phyloP scores from a whole-genome alignment of 2,888 invertebrate genomes.

The Pseudococcus jackbeardsleyi region DNA sequence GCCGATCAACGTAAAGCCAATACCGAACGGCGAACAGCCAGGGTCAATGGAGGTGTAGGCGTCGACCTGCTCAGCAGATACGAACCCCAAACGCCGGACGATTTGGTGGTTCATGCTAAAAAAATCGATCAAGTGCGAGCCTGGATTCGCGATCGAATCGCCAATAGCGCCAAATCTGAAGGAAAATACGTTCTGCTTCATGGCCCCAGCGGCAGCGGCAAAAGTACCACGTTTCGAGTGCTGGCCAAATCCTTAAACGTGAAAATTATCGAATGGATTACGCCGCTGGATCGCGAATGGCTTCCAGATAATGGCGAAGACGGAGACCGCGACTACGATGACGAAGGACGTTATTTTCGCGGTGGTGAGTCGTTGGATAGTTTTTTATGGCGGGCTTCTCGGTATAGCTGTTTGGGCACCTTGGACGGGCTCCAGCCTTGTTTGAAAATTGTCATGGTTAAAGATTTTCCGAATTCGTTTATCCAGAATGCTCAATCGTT shows the following conservation, averaged over 20 bases:
- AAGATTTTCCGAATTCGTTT: slow-evolving; percentile 67
- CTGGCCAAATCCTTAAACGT: slow-evolving; percentile 77
- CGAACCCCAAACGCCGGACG: slow-evolving; percentile 74
- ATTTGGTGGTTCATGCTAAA: slow-evolving; percentile 81
- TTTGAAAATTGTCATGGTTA: slow-evolving; percentile 66
- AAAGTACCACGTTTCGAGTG: slow-evolving; percentile 80
- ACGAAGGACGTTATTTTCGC: slow-evolving; percentile 19
- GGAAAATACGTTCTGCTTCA: slow-evolving; percentile 75
- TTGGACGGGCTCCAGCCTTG: neutral
- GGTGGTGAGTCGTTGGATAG: slow-evolving; percentile 74
- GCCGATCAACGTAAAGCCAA: neutral
- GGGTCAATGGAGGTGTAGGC: neutral
- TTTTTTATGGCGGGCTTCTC: slow-evolving; percentile 83
- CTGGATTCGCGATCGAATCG: slow-evolving; percentile 75
- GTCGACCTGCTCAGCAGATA: slow-evolving; percentile 75
- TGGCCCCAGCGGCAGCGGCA: slow-evolving; percentile 89
- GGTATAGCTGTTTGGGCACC: slow-evolving; percentile 72
- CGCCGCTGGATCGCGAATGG: slow-evolving; percentile 80
- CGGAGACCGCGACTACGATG: slow-evolving; percentile 12
- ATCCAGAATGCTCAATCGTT: slow-evolving; percentile 65
- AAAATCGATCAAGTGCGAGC: slow-evolving; percentile 81
- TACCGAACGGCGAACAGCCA: neutral
- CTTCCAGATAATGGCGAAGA: slow-evolving; percentile 7
- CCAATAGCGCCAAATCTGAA: neutral
- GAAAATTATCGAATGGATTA: slow-evolving; percentile 84